Evolutionary conservation across 2,797 vertebrate species (phyloP), one percentile per base, ranked within the genome.

Genomic region (Echiichthys vipera): DNA sequence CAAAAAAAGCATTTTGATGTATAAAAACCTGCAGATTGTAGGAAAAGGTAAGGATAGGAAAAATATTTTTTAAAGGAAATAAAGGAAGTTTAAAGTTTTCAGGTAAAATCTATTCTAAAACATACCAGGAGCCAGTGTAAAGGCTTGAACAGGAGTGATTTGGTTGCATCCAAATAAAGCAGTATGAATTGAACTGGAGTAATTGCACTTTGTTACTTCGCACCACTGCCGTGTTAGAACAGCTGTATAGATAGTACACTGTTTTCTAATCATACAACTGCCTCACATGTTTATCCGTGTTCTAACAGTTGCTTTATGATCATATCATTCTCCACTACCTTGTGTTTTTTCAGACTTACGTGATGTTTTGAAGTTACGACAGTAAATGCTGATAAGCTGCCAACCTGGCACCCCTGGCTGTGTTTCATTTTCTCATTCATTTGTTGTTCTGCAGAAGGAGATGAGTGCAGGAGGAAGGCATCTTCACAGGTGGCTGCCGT

Each of bases 401-500:
- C 86, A 88, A 50, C 56, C 55, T 70, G 70, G 51, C 76, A 81
- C 46, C 63, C 30, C 74, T 57, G 29, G 51, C 68, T 75, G 64
- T 74, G 64, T 80, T 86, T 85, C 46, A 71, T 30, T 62, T 71
- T 56, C 40, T 55, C 37, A 86, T 83, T 83, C 74, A 77, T 79
- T 87, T 84, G 58, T 81, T 87, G 85, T 67, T 68, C 65, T 49
- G 46, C 22, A 50, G 50, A 77, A 77, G 66, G 42, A 37, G 50
- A 73, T 57, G 74, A 65, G 78, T 62, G 72, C 43, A 66, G 45
- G 54, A 84, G 69, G 67, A 79, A 84, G 58, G 58, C 37, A 24
- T 83, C 79, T 79, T 84, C 83, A 78, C 80, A 83, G 71, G 84
- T 84, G 71, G 71, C 72, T 79, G 74, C 58, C 17, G 71, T 27